A percentile compares a stretch with the other conserved stretches of the same genome.
Evolutionary conservation across 2,113 vertebrate genomes (phyloP).

Genomic region (Procavia capensis): DNA sequence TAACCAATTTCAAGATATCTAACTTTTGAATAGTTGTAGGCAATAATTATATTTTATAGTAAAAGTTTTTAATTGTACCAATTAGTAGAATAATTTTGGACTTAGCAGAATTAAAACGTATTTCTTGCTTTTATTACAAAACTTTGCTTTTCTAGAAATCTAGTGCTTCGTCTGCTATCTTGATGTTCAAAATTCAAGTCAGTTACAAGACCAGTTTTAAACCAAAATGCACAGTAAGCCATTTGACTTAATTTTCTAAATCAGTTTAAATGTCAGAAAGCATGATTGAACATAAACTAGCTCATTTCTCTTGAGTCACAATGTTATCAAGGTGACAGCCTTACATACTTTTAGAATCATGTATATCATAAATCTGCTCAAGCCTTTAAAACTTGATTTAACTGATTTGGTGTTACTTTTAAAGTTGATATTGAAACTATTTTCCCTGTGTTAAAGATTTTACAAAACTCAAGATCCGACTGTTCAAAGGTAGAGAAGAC

Average conservation of each 20-base stretch:
- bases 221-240: background rate
- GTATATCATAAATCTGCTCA: background rate
- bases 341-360: background rate
- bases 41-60: background rate
- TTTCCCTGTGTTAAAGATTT: background rate
- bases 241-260: background rate
- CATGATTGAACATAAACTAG: background rate
- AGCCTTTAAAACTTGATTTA: constrained; percentile 5
- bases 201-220: background rate
- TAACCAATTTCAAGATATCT: background rate
- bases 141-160: background rate
- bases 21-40: background rate
- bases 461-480: background rate
- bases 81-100: background rate
- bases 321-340: background rate
- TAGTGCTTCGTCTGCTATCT: background rate
- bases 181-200: background rate
- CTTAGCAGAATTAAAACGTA: background rate
- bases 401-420: background rate
- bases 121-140: background rate
- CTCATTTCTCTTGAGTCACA: constrained; percentile 17
- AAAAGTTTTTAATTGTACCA: constrained; percentile 15
- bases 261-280: background rate
- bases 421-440: background rate
- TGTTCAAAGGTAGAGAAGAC: background rate